A percentile compares a stretch with the other conserved stretches of the same genome.
These are phyloP conservation scores for Panorpa germanica DNA, from an alignment of 2,888 invertebrate species.

Conservation along the genomic window DNA sequence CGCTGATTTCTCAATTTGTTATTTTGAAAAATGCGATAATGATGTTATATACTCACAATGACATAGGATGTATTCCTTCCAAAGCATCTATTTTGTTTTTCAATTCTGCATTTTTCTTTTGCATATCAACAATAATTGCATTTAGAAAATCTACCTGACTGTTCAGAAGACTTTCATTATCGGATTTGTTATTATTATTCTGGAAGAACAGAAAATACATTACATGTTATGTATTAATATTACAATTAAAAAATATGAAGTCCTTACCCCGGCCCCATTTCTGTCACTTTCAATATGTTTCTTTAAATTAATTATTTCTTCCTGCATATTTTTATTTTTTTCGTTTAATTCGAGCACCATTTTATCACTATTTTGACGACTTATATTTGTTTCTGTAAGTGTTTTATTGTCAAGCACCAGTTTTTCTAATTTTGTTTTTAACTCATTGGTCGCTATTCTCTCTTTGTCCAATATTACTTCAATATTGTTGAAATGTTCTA, in stretches of 20 bases:
- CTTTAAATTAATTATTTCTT: constrained; percentile 23
- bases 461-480: constrained; percentile 26
- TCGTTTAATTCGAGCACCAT: constrained; percentile 26
- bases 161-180: too few species aligned
- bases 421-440: constrained; percentile 23
- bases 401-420: constrained; percentile 23
- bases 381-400: constrained; percentile 27
- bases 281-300: constrained; percentile 25
- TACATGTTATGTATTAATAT: neutral
- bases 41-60: constrained; percentile 1
- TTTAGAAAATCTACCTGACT: constrained; percentile 88
- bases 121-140: constrained; percentile 92
- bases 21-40: constrained; percentile 5
- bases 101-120: constrained; percentile 75
- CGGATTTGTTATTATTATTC: constrained; percentile 12
- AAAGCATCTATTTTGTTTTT: constrained; percentile 60
- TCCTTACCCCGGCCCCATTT: constrained; percentile 22
- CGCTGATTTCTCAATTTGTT: constrained; percentile 10
- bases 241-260: neutral
- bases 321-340: constrained; percentile 23
- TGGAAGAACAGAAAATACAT: constrained; percentile 7
- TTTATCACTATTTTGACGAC: constrained; percentile 25
- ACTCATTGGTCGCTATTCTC: constrained; percentile 22
- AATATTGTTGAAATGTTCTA: constrained; percentile 22
- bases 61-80: constrained; percentile 30